Conservation (phyloP, 2,888 invertebrate genomes). For the Agrotis exclamationis region DNA sequence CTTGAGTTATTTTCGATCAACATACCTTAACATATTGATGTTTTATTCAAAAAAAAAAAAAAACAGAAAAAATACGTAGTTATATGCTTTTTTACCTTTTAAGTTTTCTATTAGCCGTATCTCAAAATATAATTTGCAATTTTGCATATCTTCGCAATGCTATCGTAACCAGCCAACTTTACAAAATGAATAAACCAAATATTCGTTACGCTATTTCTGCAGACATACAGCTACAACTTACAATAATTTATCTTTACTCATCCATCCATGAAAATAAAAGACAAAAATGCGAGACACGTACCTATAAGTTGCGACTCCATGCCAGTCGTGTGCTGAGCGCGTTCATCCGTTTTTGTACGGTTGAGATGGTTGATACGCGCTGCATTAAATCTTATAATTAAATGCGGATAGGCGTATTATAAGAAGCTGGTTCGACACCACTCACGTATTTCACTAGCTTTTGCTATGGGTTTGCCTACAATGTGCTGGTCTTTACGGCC, state of each 20-base stretch:
- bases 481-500: not conserved
- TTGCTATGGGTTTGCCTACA: slow-evolving; percentile 13
- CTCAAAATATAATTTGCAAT: not conserved
- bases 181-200: slow-evolving; percentile 27
- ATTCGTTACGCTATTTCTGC: slow-evolving; percentile 6
- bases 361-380: slow-evolving; percentile 74
- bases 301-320: slow-evolving; percentile 60
- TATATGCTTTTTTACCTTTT: not conserved
- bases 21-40: too few relatives aligned
- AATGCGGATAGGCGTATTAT: slow-evolving; percentile 75
- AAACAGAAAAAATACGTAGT: too few relatives aligned
- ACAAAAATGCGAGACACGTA: slow-evolving; percentile 25
- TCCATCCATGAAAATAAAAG: slow-evolving; percentile 36
- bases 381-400: slow-evolving; percentile 82
- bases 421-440: slow-evolving; percentile 59
- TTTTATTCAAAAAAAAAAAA: too few relatives aligned
- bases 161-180: not conserved
- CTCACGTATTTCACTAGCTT: slow-evolving; percentile 39
- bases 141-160: not conserved
- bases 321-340: slow-evolving; percentile 56
- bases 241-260: slow-evolving; percentile 20
- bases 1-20: not conserved
- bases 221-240: slow-evolving; percentile 16
- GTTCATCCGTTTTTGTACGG: slow-evolving; percentile 73
- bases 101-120: not conserved